Evolutionary conservation across 2,888 invertebrate genomes (phyloP).

Genomic region (Peribatodes rhomboidaria): DNA sequence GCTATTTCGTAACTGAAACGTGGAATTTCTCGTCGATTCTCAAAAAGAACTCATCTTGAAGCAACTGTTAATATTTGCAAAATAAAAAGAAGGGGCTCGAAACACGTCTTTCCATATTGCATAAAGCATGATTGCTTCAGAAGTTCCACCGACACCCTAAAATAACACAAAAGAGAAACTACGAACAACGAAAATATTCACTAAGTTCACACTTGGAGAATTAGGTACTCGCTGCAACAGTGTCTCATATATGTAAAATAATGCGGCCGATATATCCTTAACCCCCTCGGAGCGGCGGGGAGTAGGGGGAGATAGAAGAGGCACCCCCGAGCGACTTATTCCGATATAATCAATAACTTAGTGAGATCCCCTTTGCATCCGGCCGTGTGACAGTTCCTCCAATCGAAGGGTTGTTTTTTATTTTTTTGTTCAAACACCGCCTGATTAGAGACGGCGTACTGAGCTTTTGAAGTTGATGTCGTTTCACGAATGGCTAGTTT

Average conservation of each 20-base stretch:
- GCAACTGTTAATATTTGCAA: not conserved
- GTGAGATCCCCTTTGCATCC: conserved; percentile 87
- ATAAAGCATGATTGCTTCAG: conserved; percentile 18
- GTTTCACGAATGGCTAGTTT: conserved; percentile 73
- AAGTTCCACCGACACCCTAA: conserved; percentile 56
- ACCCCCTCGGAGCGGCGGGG: conserved; percentile 69
- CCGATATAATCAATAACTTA: conserved; percentile 87
- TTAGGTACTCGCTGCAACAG: conserved; percentile 77
- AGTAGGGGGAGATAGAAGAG: conserved; percentile 58
- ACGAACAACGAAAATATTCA: conserved; percentile 33
- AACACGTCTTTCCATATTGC: conserved; percentile 10
- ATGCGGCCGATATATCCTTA: conserved; percentile 83
- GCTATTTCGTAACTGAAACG: not conserved
- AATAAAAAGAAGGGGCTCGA: not conserved
- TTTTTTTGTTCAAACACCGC: conserved; percentile 82
- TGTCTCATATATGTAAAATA: conserved; percentile 86
- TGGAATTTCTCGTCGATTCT: not conserved
- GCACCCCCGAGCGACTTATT: conserved; percentile 82
- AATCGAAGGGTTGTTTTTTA: conserved; percentile 72
- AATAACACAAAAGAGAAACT: conserved; percentile 49
- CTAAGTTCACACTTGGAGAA: conserved; percentile 64
- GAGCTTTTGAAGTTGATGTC: conserved; percentile 78
- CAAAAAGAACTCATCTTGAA: not conserved
- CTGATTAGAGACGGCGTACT: conserved; percentile 80
- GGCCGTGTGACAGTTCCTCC: conserved; percentile 84